A percentile compares a stretch with the other conserved stretches of the same genome.
Evolutionary conservation across 2,797 vertebrate species (phyloP).

Genomic region (Glossophaga mutica): DNA sequence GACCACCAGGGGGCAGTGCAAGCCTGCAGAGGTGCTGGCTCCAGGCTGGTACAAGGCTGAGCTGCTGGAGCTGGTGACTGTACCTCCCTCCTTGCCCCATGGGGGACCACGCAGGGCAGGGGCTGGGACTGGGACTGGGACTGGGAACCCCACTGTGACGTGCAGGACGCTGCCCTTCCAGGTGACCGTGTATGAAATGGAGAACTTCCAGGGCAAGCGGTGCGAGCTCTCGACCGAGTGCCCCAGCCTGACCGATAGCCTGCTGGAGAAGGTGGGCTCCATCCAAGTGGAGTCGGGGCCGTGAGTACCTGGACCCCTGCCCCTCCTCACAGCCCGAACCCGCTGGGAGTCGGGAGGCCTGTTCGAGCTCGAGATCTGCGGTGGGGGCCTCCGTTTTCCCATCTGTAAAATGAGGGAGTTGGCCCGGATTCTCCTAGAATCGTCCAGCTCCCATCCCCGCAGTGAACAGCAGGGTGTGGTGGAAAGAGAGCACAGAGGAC

Average conservation of each 20-base stretch:
- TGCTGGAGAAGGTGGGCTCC: slow-evolving; percentile 91
- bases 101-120: fast-evolving
- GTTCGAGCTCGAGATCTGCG: not conserved
- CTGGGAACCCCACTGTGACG: fast-evolving
- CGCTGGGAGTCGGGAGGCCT: not conserved
- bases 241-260: slow-evolving; percentile 88
- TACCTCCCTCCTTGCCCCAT: not conserved
- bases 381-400: not conserved
- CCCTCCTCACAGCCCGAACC: not conserved
- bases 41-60: fast-evolving
- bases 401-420: not conserved
- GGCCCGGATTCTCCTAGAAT: not conserved
- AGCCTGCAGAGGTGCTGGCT: not conserved
- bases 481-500: not conserved
- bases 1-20: slow-evolving; percentile 7
- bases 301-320: slow-evolving; percentile 83
- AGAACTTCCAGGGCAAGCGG: slow-evolving; percentile 92
- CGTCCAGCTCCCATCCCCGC: not conserved
- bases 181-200: slow-evolving; percentile 90
- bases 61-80: not conserved
- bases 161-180: slow-evolving; percentile 62
- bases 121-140: not conserved
- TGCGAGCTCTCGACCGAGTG: slow-evolving; percentile 88
- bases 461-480: not conserved
- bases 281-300: slow-evolving; percentile 91